Percentiles rank a stretch among this genome's conserved stretches.
Evolutionary conservation across 2,797 vertebrate species (phyloP).

Genomic region (Varecia variegata): DNA sequence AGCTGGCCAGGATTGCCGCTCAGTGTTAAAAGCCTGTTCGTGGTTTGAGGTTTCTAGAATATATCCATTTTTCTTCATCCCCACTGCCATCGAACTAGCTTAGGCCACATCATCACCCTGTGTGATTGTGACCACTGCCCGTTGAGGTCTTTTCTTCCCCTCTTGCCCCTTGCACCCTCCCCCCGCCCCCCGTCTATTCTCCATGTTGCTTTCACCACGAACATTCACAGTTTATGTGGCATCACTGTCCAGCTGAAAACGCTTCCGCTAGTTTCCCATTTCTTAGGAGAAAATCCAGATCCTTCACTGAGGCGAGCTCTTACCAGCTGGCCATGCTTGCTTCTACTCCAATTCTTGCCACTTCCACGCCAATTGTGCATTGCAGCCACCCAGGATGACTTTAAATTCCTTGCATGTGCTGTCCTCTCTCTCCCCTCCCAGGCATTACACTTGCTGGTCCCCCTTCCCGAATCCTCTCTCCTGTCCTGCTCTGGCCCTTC

Average conservation of each 20-base stretch:
- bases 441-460: not conserved
- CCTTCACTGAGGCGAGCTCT: not conserved
- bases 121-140: rapidly evolving
- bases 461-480: not conserved
- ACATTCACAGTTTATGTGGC: not conserved
- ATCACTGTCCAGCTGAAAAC: not conserved
- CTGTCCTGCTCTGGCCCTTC: not conserved
- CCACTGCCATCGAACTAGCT: not conserved
- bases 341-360: not conserved
- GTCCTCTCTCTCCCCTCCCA: not conserved
- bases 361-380: not conserved
- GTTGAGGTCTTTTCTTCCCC: not conserved
- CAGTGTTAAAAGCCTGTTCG: not conserved
- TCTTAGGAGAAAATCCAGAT: not conserved
- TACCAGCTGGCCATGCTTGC: not conserved
- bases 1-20: not conserved
- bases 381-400: not conserved
- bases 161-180: no score
- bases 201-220: rapidly evolving
- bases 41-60: not conserved
- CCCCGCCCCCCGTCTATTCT: not conserved
- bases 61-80: not conserved
- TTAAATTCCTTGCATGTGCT: not conserved
- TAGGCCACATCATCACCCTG: not conserved
- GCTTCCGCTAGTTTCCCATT: not conserved